Conservation (phyloP, 1,140 invertebrate genomes). For the Brachionus rubens region DNA sequence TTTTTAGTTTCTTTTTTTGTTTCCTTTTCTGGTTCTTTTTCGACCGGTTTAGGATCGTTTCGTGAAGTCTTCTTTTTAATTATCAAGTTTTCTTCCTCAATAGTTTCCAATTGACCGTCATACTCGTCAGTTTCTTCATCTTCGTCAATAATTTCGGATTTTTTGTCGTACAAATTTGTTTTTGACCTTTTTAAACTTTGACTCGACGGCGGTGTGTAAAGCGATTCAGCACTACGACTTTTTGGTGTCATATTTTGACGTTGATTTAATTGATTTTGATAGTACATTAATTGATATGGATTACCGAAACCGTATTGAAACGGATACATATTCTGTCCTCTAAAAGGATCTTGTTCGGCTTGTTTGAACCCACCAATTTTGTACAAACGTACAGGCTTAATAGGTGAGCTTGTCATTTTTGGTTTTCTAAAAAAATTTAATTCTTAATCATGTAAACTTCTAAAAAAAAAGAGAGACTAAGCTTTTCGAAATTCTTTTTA, state of each 20-base stretch:
- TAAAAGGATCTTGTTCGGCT: not conserved
- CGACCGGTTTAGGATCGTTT: not conserved
- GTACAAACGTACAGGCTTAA: not conserved
- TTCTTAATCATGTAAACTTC: not conserved
- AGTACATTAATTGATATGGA: slow-evolving; percentile 4
- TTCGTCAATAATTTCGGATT: not conserved
- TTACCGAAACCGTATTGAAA: not conserved
- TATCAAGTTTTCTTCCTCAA: slow-evolving; percentile 19
- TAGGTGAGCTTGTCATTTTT: not conserved
- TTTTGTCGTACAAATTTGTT: not conserved
- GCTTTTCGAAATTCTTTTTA: not conserved
- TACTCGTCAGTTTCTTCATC: not conserved
- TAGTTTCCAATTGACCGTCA: not conserved
- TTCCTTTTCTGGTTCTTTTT: not conserved
- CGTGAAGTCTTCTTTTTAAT: not conserved
- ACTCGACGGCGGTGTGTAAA: not conserved
- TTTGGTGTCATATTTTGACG: not conserved
- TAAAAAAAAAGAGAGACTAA: not conserved
- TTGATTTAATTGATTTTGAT: not conserved
- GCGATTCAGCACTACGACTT: not conserved
- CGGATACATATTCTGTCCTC: slow-evolving; percentile 3
- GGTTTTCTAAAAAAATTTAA: not conserved
- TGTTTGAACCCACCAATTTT: slow-evolving; percentile 33
- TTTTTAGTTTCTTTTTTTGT: not conserved
- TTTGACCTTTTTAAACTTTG: not conserved